Evolutionary conservation across 2,797 vertebrate species (phyloP).

Genomic region (Girardinus metallicus): DNA sequence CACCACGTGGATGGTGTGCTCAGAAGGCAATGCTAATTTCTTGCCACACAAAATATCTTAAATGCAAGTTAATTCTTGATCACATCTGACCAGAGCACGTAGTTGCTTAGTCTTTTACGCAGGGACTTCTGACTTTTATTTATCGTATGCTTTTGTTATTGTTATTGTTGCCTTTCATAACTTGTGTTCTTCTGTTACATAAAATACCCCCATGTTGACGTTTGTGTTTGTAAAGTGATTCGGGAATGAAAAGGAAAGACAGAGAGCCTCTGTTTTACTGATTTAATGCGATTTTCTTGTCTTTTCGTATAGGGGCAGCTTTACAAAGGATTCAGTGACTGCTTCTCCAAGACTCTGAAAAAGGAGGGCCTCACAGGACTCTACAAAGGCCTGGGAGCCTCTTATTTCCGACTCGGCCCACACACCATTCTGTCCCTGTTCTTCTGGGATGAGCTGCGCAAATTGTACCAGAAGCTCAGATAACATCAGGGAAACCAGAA

Average conservation of each 20-base stretch:
- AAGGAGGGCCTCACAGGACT: slow-evolving; percentile 81
- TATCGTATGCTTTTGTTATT: neutral
- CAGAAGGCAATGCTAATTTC: neutral
- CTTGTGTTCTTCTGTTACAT: neutral
- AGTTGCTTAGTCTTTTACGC: neutral
- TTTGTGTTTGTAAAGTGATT: neutral
- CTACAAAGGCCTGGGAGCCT: slow-evolving; percentile 86
- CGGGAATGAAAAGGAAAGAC: neutral
- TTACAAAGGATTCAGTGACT: slow-evolving; percentile 80
- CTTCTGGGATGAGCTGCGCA: slow-evolving; percentile 84
- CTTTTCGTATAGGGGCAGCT: slow-evolving; percentile 73
- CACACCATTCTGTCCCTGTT: slow-evolving; percentile 85
- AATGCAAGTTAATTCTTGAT: neutral
- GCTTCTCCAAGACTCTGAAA: slow-evolving; percentile 80
- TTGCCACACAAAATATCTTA: neutral
- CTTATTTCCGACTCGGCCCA: slow-evolving; percentile 84
- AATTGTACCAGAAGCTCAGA: slow-evolving; percentile 64
- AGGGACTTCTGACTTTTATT: neutral
- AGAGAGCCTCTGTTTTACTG: neutral
- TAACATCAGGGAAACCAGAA: slow-evolving; percentile 47
- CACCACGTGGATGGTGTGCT: neutral
- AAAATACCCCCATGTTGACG: neutral
- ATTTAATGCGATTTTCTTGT: slow-evolving; percentile 13
- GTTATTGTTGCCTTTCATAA: neutral
- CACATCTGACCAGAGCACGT: neutral